Evolutionary conservation across 2,113 vertebrate genomes (phyloP).

Genomic region (Brevimyrus niger): DNA sequence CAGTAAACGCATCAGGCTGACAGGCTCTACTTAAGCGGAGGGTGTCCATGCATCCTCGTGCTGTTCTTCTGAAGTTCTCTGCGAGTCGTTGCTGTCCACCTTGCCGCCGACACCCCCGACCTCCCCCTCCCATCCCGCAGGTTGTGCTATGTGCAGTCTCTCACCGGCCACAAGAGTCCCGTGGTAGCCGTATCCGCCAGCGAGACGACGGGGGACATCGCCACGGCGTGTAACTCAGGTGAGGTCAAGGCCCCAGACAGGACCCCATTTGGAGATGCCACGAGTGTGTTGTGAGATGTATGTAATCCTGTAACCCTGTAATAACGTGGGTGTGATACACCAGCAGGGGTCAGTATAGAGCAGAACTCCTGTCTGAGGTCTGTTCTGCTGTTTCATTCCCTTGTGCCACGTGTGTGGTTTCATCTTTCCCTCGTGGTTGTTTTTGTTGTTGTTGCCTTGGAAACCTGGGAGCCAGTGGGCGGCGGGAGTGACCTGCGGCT

Average conservation of each 20-base stretch:
- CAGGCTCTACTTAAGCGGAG: background rate
- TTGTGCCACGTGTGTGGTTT: background rate
- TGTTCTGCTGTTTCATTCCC: background rate
- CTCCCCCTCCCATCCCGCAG: conserved; percentile 47
- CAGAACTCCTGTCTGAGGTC: background rate
- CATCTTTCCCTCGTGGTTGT: background rate
- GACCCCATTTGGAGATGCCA: background rate
- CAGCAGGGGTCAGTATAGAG: background rate
- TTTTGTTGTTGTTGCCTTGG: conserved; percentile 7
- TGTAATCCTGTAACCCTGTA: background rate
- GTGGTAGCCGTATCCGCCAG: conserved; percentile 93
- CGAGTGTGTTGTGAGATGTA: background rate
- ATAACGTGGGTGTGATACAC: background rate
- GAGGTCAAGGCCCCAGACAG: conserved; percentile 26
- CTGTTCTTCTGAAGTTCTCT: background rate
- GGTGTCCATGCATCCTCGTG: background rate
- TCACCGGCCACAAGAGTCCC: conserved; percentile 92
- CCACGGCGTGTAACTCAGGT: conserved; percentile 96
- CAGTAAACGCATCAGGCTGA: background rate
- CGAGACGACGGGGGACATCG: conserved; percentile 93
- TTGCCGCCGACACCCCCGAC: too few species aligned
- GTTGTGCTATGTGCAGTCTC: conserved; percentile 92
- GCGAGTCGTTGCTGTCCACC: background rate
- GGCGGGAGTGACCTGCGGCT: conserved; percentile 94
- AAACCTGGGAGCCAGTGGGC: conserved; percentile 67